Base-by-base conservation (phyloP, 2,113 vertebrate species). In the Dicrurus megarhynchus region DNA sequence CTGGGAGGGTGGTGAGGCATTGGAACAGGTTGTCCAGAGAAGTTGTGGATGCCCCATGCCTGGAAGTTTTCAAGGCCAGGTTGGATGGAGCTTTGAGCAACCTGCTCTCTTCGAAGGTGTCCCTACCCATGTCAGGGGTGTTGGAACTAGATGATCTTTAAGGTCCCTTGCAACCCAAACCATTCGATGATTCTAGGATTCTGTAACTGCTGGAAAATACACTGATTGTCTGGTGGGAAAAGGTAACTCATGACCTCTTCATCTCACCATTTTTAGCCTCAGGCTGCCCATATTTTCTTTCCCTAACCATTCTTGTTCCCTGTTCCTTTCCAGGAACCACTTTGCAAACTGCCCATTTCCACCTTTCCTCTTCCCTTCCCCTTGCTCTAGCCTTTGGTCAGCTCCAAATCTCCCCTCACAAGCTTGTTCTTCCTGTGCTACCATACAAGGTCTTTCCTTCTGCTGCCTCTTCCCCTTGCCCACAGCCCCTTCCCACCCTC, bases 91-190 rank as follows among this genome's bases (percentile, higher is more conserved):
- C 13, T 52, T 39, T 67, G 69, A 59, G 27, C 10, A 60, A 10
- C 7, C 6, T n/a, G 37, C 13, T 74, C 13, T 81, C 11, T 6
- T 59, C 52, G 33, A 59, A 59, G 13, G 4, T 52, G 23, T 39
- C 7, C 13, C 27, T 74, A 16, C 20, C 19, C 4, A 1, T 21
- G 13, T 16, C 52, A 60, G 6, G 16, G 5, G 1, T 3, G 20
- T 46, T 59, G 13, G 53, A 60, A 39, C 33, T 39, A 30, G 27
- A 24, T 52, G 30, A 30, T 35, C 13, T 63, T 70, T 55, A n/a
- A 61, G 41, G 13, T 79, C 30, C 13, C 30, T 79, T 71, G 30
- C n/a, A 70, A 61, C 15, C 14, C 46, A 63, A 63, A 79, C 13
- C 30, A 26, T 56, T 55, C 33, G 23, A 9, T 39, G 28, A n/a